Evolutionary conservation across 2,113 vertebrate genomes (phyloP).

Genomic region (Perognathus longimembris): DNA sequence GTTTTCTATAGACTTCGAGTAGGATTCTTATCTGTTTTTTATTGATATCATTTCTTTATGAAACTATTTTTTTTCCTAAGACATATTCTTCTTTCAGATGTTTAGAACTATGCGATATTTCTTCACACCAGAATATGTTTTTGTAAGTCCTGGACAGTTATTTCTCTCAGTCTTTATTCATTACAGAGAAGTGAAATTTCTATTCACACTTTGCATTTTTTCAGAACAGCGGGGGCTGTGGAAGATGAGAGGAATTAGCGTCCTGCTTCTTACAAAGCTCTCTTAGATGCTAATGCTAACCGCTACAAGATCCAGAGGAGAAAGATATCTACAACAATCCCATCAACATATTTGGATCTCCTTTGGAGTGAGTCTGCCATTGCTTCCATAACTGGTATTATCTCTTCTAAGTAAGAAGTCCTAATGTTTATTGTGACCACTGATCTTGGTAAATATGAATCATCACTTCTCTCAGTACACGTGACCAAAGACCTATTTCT

Average conservation of each 20-base stretch:
- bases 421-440: not conserved
- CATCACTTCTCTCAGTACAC: not conserved
- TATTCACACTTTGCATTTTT: not conserved
- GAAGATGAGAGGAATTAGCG: accelerated
- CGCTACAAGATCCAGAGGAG: not conserved
- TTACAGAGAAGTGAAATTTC: not conserved
- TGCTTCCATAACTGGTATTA: not conserved
- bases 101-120: not conserved
- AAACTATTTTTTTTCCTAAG: constrained; percentile 31
- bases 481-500: not conserved
- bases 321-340: not conserved
- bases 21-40: not conserved
- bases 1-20: constrained; percentile 23
- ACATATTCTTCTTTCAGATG: not conserved
- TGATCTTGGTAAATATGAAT: not conserved
- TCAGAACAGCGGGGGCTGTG: not conserved
- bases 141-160: not conserved
- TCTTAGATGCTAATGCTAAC: not conserved
- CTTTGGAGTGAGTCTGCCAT: not conserved
- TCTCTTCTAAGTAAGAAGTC: not conserved
- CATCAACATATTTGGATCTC: not conserved
- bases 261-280: not conserved
- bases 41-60: constrained; percentile 18
- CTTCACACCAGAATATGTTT: not conserved
- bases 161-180: not conserved